Evolutionary conservation across 2,888 invertebrate species (phyloP).

Genomic region (Acanthosepion esculentum): DNA sequence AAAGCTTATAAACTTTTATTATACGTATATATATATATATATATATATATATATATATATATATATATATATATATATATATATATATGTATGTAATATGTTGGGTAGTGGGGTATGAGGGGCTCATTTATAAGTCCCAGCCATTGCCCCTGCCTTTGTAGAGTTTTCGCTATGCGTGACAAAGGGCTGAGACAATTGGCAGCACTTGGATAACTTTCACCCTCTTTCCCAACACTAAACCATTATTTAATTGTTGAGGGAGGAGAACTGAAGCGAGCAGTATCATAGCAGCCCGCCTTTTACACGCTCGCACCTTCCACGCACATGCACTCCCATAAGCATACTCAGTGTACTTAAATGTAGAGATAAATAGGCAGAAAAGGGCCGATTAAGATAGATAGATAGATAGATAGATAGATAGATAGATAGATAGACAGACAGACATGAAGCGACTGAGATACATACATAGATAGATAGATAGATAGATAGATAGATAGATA

Average conservation of each 20-base stretch:
- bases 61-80: not conserved
- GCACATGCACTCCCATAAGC: not conserved
- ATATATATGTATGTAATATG: not conserved
- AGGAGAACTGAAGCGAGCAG: not conserved
- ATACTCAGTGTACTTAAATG: too few relatives aligned
- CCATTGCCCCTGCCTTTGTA: not conserved
- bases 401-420: too few relatives aligned
- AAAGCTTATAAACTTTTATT: too few relatives aligned
- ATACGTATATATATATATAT: not conserved
- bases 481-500: too few relatives aligned
- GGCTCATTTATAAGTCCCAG: too few relatives aligned
- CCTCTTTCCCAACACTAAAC: not conserved
- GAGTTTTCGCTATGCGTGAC: too few relatives aligned
- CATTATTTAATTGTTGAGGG: conserved; percentile 21
- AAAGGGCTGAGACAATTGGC: not conserved
- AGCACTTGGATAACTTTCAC: not conserved
- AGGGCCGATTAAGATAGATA: too few relatives aligned
- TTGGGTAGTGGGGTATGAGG: not conserved
- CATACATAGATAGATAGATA: too few relatives aligned
- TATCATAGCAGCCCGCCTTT: not conserved
- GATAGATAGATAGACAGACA: too few relatives aligned
- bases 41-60: not conserved
- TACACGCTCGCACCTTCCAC: not conserved
- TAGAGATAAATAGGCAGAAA: too few relatives aligned
- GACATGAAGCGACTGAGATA: too few relatives aligned